These are phyloP conservation scores for Phrynocephalus vlangalii DNA, from an alignment of 2,797 vertebrate species.

Conservation along the genomic window DNA sequence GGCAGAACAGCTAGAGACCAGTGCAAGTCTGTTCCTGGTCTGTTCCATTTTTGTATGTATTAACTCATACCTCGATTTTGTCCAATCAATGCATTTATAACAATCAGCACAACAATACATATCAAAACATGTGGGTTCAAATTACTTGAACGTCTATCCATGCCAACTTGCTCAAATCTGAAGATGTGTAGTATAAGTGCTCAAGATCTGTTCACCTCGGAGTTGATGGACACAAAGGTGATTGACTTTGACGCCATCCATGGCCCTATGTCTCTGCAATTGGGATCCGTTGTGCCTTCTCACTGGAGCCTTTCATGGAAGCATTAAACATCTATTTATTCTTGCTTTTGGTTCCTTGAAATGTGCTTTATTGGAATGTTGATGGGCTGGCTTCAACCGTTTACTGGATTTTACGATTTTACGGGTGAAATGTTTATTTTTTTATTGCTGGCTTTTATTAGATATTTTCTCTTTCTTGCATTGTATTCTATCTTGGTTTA, in stretches of 20 bases:
- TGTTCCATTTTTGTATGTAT: not conserved
- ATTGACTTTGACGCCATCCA: not conserved
- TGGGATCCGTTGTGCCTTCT: not conserved
- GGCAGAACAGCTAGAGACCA: not conserved
- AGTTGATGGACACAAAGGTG: too few relatives aligned
- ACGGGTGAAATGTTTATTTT: not conserved
- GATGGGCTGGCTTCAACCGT: not conserved
- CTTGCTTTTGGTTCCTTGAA: not conserved
- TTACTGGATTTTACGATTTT: not conserved
- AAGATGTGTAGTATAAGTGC: too few relatives aligned
- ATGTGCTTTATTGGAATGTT: not conserved
- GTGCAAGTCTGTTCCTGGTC: not conserved
- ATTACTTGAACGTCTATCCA: not conserved
- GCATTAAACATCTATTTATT: not conserved
- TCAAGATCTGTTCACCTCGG: not conserved
- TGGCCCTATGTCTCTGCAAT: not conserved
- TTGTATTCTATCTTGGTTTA: not conserved
- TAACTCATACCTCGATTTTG: not conserved
- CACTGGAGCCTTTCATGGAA: not conserved
- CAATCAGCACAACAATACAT: not conserved
- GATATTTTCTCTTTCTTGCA: not conserved
- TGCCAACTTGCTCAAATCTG: not conserved
- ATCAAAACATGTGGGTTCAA: not conserved
- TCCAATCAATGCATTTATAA: not conserved
- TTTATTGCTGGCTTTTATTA: not conserved